Percentiles rank a stretch among this genome's conserved stretches.
phyloP scores from a whole-genome alignment of 2,113 vertebrate genomes.

The Lamprotornis superbus region DNA sequence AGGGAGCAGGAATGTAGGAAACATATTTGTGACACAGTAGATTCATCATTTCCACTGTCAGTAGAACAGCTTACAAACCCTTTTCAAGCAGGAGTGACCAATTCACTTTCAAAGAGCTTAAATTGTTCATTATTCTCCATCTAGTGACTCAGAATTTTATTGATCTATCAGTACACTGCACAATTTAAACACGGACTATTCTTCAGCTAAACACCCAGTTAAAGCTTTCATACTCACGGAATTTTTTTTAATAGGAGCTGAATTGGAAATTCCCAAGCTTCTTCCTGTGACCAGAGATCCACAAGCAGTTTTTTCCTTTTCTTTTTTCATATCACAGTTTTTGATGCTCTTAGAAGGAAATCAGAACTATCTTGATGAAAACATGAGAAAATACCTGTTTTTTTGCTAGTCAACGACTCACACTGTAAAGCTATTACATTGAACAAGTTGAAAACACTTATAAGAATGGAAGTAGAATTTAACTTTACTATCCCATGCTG shows the following conservation, averaged over 20 bases:
- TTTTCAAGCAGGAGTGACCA: not conserved
- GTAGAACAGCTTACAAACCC: not conserved
- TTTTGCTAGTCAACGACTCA: not conserved
- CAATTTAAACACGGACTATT: not conserved
- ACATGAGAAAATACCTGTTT: not conserved
- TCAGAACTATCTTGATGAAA: not conserved
- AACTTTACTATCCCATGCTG: not conserved
- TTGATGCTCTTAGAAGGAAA: not conserved
- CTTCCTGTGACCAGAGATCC: not conserved
- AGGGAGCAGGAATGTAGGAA: not conserved
- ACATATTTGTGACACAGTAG: not conserved
- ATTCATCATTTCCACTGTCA: not conserved
- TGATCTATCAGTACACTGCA: not conserved
- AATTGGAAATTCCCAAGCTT: not conserved
- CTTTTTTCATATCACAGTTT: not conserved
- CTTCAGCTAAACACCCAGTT: not conserved
- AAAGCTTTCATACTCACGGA: not conserved
- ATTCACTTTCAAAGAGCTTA: not conserved
- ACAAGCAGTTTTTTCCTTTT: not conserved
- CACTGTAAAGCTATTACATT: not conserved
- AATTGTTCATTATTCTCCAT: not conserved
- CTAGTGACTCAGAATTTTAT: not conserved
- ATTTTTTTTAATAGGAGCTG: not conserved
- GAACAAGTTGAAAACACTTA: not conserved
- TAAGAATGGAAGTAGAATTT: not conserved